Conservation (phyloP, 2,888 invertebrate species). For the Mechanitis messenoides region DNA sequence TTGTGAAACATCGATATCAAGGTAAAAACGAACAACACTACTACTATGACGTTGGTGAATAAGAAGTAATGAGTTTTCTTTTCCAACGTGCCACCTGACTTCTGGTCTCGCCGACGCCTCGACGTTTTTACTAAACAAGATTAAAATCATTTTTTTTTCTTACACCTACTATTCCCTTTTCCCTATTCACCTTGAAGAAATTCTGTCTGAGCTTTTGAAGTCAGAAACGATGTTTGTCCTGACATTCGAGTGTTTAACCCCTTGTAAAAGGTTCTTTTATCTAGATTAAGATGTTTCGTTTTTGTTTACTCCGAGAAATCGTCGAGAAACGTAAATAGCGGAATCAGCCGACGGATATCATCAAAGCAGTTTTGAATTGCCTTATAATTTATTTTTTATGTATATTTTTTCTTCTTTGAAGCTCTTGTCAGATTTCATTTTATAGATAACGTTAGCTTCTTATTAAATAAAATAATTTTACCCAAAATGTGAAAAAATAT, state of each 20-base stretch:
- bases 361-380: conserved; percentile 30
- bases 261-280: conserved; percentile 35
- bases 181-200: conserved; percentile 35
- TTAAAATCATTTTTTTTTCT: conserved; percentile 62
- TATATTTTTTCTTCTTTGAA: conserved; percentile 18
- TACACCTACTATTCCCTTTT: conserved; percentile 39
- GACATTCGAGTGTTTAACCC: conserved; percentile 37
- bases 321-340: conserved; percentile 29
- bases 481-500: not conserved
- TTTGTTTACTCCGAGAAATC: conserved; percentile 34
- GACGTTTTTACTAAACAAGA: conserved; percentile 64
- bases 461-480: not conserved
- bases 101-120: conserved; percentile 52
- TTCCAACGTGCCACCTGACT: conserved; percentile 66
- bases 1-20: conserved; percentile 37
- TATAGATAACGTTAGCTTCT: conserved; percentile 9
- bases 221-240: conserved; percentile 36
- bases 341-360: conserved; percentile 29
- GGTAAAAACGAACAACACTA: conserved; percentile 42
- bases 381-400: conserved; percentile 24
- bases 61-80: conserved; percentile 75
- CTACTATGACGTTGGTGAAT: conserved; percentile 51
- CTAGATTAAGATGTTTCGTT: conserved; percentile 33
- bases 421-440: conserved; percentile 17
- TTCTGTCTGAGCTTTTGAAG: conserved; percentile 37